Evolutionary conservation across 2,113 vertebrate species (phyloP).

Genomic region (Platysteira castanea): DNA sequence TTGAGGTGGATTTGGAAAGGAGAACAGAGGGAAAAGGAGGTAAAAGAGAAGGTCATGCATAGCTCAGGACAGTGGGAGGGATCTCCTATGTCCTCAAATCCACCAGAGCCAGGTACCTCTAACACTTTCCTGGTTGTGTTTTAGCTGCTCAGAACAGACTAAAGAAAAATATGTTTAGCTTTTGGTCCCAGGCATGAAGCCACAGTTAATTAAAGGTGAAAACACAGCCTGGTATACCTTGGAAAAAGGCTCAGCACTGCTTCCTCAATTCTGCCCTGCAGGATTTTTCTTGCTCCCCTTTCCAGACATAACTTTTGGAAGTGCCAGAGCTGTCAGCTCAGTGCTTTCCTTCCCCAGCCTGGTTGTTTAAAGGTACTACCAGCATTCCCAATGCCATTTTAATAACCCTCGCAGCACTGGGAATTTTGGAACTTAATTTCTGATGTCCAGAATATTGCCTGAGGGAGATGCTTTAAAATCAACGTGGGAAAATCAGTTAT

Average conservation of each 20-base stretch:
- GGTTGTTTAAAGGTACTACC: neutral
- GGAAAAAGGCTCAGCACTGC: neutral
- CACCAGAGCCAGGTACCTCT: neutral
- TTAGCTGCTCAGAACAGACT: neutral
- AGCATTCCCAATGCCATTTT: neutral
- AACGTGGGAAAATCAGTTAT: neutral
- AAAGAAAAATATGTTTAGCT: neutral
- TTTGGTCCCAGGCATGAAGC: neutral
- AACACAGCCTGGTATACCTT: neutral
- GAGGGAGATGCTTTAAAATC: neutral
- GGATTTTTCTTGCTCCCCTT: neutral
- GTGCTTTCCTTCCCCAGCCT: neutral
- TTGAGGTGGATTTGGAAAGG: neutral
- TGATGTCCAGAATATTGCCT: neutral
- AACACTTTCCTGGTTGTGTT: neutral
- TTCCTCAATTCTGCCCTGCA: neutral
- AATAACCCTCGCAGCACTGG: neutral
- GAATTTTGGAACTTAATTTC: neutral
- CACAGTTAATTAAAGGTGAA: neutral
- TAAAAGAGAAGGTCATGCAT: accelerated
- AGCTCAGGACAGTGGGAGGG: neutral
- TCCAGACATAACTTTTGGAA: neutral
- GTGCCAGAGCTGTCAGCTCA: neutral
- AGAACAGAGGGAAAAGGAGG: neutral
- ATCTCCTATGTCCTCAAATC: neutral